Evolutionary conservation across 2,888 invertebrate species (phyloP).

Genomic region (Protula sp.): DNA sequence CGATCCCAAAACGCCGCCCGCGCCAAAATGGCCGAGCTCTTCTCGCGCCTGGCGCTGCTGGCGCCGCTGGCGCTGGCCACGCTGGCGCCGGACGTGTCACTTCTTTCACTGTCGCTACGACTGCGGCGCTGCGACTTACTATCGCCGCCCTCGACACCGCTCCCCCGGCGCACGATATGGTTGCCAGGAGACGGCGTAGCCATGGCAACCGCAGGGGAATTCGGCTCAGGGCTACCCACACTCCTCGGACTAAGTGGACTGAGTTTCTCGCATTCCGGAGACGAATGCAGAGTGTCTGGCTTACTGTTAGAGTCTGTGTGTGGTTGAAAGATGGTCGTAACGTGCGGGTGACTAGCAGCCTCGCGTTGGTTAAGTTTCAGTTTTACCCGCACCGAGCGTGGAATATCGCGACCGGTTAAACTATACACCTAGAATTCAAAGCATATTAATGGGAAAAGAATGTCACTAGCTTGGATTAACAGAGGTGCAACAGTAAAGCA

Average conservation of each 20-base stretch:
- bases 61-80: neutral
- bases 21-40: neutral
- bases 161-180: neutral
- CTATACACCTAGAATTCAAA: neutral
- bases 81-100: too few relatives aligned
- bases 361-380: neutral
- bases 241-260: neutral
- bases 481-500: too few relatives aligned
- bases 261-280: neutral
- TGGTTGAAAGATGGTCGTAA: neutral
- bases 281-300: neutral
- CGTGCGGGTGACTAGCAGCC: neutral
- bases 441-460: too few relatives aligned
- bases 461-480: too few relatives aligned
- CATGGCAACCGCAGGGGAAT: neutral
- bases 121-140: neutral
- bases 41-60: neutral
- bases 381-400: neutral
- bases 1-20: neutral
- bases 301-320: too few relatives aligned
- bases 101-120: neutral
- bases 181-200: neutral
- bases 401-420: neutral
- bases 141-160: neutral
- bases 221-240: neutral